Conservation (phyloP, 2,797 vertebrate genomes). For the Onychomys arenicola region DNA sequence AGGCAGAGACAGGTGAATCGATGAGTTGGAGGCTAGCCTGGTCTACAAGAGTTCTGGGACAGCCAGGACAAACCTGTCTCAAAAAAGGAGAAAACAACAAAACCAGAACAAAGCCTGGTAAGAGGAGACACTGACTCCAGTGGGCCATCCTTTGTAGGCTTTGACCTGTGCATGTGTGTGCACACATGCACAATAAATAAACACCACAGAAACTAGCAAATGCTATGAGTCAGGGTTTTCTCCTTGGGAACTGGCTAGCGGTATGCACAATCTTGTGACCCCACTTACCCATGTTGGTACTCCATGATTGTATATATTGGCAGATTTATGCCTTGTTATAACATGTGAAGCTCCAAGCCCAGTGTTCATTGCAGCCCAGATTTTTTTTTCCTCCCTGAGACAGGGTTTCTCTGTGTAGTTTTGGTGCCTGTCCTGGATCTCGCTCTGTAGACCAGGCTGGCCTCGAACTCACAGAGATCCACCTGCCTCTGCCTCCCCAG, state of each 20-base stretch:
- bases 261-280: background rate
- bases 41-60: background rate
- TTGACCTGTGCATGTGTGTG: background rate
- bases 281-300: background rate
- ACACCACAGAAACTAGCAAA: background rate
- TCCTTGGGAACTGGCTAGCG: background rate
- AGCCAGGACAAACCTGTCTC: background rate
- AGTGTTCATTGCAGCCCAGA: background rate
- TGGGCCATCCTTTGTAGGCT: background rate
- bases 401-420: background rate
- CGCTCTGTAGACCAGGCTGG: background rate
- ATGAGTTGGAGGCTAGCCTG: background rate
- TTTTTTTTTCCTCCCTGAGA: background rate
- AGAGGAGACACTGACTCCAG: background rate
- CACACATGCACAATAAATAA: background rate
- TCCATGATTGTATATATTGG: fast-evolving
- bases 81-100: background rate
- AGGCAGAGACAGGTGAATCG: background rate
- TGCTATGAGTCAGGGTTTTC: background rate
- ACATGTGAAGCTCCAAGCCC: background rate
- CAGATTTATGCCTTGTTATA: no score
- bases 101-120: background rate
- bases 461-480: background rate
- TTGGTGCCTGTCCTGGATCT: background rate
- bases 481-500: background rate